These are phyloP conservation scores for Nannobrachium achirus DNA, from an alignment of 2,113 vertebrate genomes.

Conservation along the genomic window DNA sequence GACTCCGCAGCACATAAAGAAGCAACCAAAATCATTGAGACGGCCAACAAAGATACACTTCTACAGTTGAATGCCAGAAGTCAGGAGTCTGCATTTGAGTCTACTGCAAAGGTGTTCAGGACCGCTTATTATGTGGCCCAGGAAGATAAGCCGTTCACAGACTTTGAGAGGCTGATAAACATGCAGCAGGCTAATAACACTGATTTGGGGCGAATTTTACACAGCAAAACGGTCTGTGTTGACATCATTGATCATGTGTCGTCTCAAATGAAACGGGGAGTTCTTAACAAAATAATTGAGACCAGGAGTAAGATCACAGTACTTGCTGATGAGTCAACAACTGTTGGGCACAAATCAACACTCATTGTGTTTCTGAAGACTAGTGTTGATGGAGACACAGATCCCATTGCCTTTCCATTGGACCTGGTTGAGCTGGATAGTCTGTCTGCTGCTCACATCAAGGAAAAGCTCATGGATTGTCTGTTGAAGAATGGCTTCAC, in stretches of 20 bases:
- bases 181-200: not conserved
- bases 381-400: conserved; percentile 14
- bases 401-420: conserved; percentile 13
- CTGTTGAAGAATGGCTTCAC: conserved; percentile 17
- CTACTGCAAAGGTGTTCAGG: not conserved
- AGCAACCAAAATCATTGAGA: too few relatives aligned
- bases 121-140: conserved; percentile 3
- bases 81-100: not conserved
- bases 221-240: conserved; percentile 6
- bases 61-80: not conserved
- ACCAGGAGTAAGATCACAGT: conserved; percentile 3
- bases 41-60: conserved; percentile 2
- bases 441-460: conserved; percentile 15
- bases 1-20: too few relatives aligned
- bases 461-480: conserved; percentile 1
- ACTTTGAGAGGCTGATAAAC: not conserved
- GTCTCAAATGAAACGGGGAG: not conserved
- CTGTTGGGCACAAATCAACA: conserved; percentile 8
- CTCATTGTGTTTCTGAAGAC: conserved; percentile 4
- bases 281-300: not conserved
- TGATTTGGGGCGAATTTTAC: not conserved
- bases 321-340: conserved; percentile 14
- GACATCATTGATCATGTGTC: conserved; percentile 1
- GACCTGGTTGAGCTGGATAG: conserved; percentile 14
- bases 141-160: not conserved